phyloP scores from a whole-genome alignment of 2,888 invertebrate genomes.

The Trachelus tabidus region DNA sequence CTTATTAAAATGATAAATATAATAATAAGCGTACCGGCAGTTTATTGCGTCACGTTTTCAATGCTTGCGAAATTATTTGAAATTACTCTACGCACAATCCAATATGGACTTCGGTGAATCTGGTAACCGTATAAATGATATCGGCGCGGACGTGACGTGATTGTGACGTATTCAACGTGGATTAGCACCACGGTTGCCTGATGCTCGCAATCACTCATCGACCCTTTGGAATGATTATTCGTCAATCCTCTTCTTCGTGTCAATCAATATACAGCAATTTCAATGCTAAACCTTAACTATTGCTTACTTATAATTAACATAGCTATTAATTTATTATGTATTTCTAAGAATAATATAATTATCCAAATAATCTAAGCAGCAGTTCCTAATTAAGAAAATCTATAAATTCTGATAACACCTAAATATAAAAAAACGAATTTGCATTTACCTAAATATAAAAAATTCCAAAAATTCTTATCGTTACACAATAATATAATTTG shows the following conservation, averaged over 20 bases:
- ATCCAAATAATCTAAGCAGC: background rate
- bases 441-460: background rate
- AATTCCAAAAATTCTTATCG: too few relatives aligned
- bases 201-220: background rate
- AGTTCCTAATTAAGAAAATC: background rate
- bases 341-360: background rate
- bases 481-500: background rate
- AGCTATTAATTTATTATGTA: background rate
- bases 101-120: conserved; percentile 26
- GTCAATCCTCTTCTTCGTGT: background rate
- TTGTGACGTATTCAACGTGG: conserved; percentile 41
- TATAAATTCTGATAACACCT: background rate
- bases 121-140: conserved; percentile 18
- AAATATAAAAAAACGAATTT: background rate
- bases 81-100: conserved; percentile 17
- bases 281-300: background rate
- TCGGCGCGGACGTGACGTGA: conserved; percentile 41
- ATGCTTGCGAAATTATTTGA: conserved; percentile 23
- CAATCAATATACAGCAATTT: background rate
- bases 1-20: background rate
- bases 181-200: conserved; percentile 1
- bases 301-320: background rate
- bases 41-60: conserved; percentile 9
- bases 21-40: background rate
- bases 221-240: background rate